Conservation (phyloP, 2,113 vertebrate genomes). For the Dicentrarchus labrax region DNA sequence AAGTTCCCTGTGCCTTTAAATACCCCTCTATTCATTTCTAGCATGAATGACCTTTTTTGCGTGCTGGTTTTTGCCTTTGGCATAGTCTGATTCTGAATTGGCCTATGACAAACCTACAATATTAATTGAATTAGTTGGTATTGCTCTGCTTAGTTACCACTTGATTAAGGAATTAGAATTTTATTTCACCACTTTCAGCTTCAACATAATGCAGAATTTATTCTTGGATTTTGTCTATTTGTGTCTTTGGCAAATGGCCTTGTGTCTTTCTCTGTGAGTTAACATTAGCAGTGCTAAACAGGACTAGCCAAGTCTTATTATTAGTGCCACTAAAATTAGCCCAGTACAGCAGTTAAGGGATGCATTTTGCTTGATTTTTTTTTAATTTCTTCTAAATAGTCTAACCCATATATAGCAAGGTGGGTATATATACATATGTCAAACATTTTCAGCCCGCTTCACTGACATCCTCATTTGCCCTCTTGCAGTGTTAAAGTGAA, state of each 20-base stretch:
- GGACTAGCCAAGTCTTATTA: conserved; percentile 56
- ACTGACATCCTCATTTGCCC: conserved; percentile 37
- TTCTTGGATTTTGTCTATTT: conserved; percentile 53
- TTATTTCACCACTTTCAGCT: conserved; percentile 25
- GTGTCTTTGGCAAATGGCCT: conserved; percentile 47
- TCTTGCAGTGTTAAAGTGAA: conserved; percentile 33
- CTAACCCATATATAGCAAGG: conserved; percentile 13
- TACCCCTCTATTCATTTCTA: conserved; percentile 45
- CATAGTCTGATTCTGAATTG: conserved; percentile 34
- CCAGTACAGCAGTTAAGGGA: conserved; percentile 7
- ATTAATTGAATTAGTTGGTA: conserved; percentile 25
- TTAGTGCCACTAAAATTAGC: conserved; percentile 42
- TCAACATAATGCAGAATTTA: conserved; percentile 35
- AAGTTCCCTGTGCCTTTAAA: conserved; percentile 69
- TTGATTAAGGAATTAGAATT: conserved; percentile 11
- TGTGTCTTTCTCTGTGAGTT: conserved; percentile 47
- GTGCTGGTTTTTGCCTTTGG: conserved; percentile 32
- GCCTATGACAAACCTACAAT: conserved; percentile 28
- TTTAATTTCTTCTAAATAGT: conserved; percentile 14
- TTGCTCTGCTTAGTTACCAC: conserved; percentile 25
- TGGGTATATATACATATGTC: not conserved
- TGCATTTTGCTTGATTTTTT: not conserved
- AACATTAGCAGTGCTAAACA: conserved; percentile 46
- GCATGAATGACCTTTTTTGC: conserved; percentile 43
- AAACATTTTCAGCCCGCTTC: not conserved